These are phyloP conservation scores for Recurvirostra avosetta DNA, from an alignment of 2,113 vertebrate species.

Conservation along the genomic window DNA sequence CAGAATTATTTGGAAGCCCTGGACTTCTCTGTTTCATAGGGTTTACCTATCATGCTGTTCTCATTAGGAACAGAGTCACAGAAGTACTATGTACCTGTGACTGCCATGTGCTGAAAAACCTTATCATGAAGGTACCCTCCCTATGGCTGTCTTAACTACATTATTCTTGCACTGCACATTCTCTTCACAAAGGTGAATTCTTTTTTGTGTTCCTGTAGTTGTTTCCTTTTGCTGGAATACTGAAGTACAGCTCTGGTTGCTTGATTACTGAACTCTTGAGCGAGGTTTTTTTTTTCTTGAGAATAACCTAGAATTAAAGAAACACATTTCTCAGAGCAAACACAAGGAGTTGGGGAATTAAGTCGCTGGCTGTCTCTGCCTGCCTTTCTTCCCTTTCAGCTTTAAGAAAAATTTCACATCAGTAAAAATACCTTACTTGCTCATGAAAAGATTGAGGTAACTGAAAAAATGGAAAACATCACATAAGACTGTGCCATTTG, in stretches of 20 bases:
- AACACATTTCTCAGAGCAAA: slow-evolving; percentile 38
- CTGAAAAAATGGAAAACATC: background rate
- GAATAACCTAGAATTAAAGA: slow-evolving; percentile 58
- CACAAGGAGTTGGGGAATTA: background rate
- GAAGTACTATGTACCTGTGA: slow-evolving; percentile 10
- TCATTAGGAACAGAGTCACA: background rate
- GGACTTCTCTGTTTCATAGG: slow-evolving; percentile 34
- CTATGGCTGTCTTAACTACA: slow-evolving; percentile 48
- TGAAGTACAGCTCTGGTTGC: slow-evolving; percentile 61
- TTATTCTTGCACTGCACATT: slow-evolving; percentile 46
- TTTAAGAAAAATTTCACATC: background rate
- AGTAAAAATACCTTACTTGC: background rate
- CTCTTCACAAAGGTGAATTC: slow-evolving; percentile 63
- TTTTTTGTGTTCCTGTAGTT: slow-evolving; percentile 42
- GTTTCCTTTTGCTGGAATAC: slow-evolving; percentile 67
- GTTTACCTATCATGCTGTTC: slow-evolving; percentile 25
- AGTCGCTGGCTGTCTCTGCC: background rate
- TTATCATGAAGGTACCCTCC: slow-evolving; percentile 24
- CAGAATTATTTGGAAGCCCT: slow-evolving; percentile 56
- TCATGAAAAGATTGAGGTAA: background rate
- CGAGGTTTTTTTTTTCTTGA: slow-evolving; percentile 51
- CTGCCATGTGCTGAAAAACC: background rate
- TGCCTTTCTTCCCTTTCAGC: background rate
- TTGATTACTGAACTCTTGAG: slow-evolving; percentile 63
- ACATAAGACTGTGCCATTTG: background rate